phyloP scores from a whole-genome alignment of 2,888 invertebrate species.

The Lasioglossum villosulum region DNA sequence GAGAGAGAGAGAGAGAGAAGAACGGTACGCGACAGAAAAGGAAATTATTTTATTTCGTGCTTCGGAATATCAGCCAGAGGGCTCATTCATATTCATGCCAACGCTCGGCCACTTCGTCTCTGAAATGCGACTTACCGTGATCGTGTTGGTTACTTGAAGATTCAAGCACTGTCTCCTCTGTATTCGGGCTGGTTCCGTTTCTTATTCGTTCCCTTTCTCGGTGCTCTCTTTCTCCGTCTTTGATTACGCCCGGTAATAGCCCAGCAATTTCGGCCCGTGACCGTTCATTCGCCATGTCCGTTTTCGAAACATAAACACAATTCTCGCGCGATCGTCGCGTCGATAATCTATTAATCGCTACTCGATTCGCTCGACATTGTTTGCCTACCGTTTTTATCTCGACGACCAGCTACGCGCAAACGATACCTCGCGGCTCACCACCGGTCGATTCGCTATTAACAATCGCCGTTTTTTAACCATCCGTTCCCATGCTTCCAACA shows the following conservation, averaged over 20 bases:
- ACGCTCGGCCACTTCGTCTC: conserved; percentile 76
- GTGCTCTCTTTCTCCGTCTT: conserved; percentile 36
- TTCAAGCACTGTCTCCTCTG: conserved; percentile 60
- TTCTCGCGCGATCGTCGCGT: conserved; percentile 25
- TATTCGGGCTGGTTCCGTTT: conserved; percentile 61
- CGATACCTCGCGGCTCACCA: neutral
- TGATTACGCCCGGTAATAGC: conserved; percentile 30
- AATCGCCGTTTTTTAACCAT: neutral
- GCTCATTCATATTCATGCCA: conserved; percentile 81
- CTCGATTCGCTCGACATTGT: conserved; percentile 19
- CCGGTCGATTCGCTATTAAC: conserved; percentile 20
- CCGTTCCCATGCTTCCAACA: neutral
- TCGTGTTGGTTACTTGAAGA: conserved; percentile 69
- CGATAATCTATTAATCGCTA: conserved; percentile 30
- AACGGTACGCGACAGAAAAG: conserved; percentile 49
- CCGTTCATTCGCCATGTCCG: neutral
- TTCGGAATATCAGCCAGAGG: conserved; percentile 66
- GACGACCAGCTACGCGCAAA: conserved; percentile 17
- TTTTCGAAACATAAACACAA: neutral
- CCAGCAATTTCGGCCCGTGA: neutral
- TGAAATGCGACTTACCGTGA: conserved; percentile 65
- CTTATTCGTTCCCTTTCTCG: conserved; percentile 53
- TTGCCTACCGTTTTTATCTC: conserved; percentile 26
- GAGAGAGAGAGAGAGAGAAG: neutral
- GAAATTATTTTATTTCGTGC: conserved; percentile 77